Conservation (phyloP, 2,113 vertebrate species). For the Cyanoramphus novaezelandiae region DNA sequence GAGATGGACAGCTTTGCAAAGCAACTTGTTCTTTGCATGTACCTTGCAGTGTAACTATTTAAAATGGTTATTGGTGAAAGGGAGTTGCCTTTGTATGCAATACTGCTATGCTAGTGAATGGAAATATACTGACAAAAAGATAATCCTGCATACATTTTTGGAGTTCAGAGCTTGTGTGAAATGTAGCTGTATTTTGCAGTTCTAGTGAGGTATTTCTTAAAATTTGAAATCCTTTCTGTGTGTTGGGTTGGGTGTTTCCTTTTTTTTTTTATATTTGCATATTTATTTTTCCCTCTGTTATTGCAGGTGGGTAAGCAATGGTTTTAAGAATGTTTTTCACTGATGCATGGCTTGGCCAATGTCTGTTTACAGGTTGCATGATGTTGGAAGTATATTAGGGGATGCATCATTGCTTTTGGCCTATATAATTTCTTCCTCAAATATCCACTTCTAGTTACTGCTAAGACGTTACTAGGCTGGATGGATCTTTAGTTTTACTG, state of each 20-base stretch:
- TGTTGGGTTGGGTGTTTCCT: background rate
- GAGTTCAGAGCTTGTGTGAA: background rate
- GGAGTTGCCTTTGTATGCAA: background rate
- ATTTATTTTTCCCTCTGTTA: background rate
- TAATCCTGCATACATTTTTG: background rate
- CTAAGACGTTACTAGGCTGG: background rate
- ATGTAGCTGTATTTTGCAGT: background rate
- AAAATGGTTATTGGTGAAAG: background rate
- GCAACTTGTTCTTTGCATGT: background rate
- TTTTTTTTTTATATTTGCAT: no score
- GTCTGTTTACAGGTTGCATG: background rate
- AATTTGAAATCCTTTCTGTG: background rate
- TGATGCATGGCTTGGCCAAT: background rate
- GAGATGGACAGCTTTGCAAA: background rate
- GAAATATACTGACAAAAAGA: background rate
- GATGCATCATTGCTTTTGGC: background rate
- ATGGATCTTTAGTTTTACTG: background rate
- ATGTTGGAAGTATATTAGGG: background rate
- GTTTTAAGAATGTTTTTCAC: background rate
- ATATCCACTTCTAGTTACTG: background rate
- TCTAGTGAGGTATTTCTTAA: background rate
- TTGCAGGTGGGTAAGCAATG: background rate
- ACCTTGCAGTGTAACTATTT: background rate
- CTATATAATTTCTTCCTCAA: background rate
- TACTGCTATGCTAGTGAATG: background rate